A percentile compares a stretch with the other conserved stretches of the same genome.
Conservation (phyloP, 53 echinoderm and acorn worm species). For the Paracentrotus lividus region DNA sequence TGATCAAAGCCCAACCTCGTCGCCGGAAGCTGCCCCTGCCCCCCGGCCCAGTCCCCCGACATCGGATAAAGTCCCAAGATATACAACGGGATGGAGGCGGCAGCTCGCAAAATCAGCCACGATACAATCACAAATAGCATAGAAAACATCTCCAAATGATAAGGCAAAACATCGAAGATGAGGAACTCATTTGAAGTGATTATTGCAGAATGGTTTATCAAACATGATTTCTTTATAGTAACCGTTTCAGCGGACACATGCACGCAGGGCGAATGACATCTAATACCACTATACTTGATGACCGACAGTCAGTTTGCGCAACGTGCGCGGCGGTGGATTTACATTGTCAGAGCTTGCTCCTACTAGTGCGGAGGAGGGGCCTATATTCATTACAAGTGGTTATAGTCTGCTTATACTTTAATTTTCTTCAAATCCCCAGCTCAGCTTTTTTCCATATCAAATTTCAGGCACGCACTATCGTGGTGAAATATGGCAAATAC, state of each 20-base stretch:
- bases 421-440: too few species aligned
- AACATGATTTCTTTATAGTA: background rate
- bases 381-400: background rate
- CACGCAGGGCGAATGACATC: background rate
- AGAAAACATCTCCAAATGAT: background rate
- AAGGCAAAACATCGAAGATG: background rate
- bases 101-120: conserved; percentile 3
- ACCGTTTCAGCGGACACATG: background rate
- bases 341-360: background rate
- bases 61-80: conserved; percentile 85
- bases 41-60: conserved; percentile 88
- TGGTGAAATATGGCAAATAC: too few species aligned
- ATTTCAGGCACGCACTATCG: too few species aligned
- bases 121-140: conserved; percentile 4
- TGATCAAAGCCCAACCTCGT: conserved; percentile 76
- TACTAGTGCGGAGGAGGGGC: background rate
- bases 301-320: background rate
- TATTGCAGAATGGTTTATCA: background rate
- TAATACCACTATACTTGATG: background rate
- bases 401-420: background rate
- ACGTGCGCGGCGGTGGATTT: background rate
- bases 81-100: conserved; percentile 61
- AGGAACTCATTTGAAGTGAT: background rate
- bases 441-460: background rate
- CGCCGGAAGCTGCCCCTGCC: conserved; percentile 84